Evolutionary conservation across 1,140 invertebrate species (phyloP).

Genomic region (Zaprionus tsacasi): DNA sequence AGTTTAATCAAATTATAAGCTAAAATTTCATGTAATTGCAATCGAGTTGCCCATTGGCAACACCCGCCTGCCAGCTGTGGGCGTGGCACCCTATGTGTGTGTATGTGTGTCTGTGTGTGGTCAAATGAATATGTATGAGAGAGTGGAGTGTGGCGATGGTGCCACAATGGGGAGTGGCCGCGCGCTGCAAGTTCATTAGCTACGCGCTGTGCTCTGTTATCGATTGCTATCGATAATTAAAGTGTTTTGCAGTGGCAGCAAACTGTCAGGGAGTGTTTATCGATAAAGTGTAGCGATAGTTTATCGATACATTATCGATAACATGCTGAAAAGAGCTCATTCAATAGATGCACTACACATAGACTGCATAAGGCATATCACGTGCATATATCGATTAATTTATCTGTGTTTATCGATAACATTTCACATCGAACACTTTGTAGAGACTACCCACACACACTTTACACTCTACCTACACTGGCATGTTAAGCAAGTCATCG

Average conservation of each 20-base stretch:
- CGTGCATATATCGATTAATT: no score
- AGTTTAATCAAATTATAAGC: conserved; percentile 82
- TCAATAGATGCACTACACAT: no score
- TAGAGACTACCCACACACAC: background rate
- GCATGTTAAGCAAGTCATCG: background rate
- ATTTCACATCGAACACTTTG: no score
- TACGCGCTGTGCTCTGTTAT: background rate
- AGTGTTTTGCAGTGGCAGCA: background rate
- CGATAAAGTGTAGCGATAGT: background rate
- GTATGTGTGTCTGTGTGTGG: conserved; percentile 66
- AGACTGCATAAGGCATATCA: no score
- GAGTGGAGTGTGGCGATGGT: conserved; percentile 5
- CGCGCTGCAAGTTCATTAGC: conserved; percentile 14
- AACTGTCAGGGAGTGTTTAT: background rate
- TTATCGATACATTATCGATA: background rate
- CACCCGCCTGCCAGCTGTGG: conserved; percentile 40
- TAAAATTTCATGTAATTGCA: conserved; percentile 75
- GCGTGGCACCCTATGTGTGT: background rate
- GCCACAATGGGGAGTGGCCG: background rate
- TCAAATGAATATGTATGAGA: conserved; percentile 76
- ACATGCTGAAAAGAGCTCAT: no score
- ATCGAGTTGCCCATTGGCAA: conserved; percentile 62
- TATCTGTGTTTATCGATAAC: no score
- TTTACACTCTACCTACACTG: background rate
- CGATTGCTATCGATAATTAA: conserved; percentile 5